phyloP scores from a whole-genome alignment of 2,888 invertebrate species.

The Zele albiditarsus region DNA sequence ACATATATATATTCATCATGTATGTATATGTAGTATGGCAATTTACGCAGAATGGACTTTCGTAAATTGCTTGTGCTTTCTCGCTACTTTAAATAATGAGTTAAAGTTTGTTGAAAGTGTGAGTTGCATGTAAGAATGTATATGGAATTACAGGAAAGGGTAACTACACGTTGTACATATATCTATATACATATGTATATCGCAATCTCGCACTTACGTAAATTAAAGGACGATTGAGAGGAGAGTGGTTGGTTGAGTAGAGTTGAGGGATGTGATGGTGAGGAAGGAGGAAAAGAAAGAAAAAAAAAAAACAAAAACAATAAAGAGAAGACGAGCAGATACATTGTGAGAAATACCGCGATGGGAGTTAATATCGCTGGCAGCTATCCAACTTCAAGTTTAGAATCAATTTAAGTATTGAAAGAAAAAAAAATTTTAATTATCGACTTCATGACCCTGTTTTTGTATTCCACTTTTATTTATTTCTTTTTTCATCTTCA shows the following conservation, averaged over 20 bases:
- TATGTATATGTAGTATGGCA: background rate
- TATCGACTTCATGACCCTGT: constrained; percentile 2
- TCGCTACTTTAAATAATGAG: constrained; percentile 62
- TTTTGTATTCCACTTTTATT: background rate
- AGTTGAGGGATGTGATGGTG: constrained; percentile 32
- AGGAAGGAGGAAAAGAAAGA: constrained; percentile 30
- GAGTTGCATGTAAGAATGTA: constrained; percentile 23
- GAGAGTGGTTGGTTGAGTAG: constrained; percentile 11
- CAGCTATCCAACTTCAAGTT: constrained; percentile 3
- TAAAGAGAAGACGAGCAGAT: constrained; percentile 21
- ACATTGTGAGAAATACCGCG: background rate
- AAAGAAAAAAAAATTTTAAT: background rate
- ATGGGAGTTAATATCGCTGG: constrained; percentile 23
- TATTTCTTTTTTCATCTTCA: background rate
- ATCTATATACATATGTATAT: background rate
- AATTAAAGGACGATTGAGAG: constrained; percentile 54
- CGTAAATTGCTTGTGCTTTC: constrained; percentile 56
- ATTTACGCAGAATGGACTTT: constrained; percentile 54
- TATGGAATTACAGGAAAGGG: background rate
- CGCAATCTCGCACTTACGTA: constrained; percentile 52
- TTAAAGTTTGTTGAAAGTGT: constrained; percentile 52
- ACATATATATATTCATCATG: background rate
- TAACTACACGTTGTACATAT: constrained; percentile 20
- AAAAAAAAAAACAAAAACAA: constrained; percentile 15
- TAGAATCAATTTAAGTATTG: background rate